Evolutionary conservation across 2,888 invertebrate genomes (phyloP).

Genomic region (Parasteatoda lunata): DNA sequence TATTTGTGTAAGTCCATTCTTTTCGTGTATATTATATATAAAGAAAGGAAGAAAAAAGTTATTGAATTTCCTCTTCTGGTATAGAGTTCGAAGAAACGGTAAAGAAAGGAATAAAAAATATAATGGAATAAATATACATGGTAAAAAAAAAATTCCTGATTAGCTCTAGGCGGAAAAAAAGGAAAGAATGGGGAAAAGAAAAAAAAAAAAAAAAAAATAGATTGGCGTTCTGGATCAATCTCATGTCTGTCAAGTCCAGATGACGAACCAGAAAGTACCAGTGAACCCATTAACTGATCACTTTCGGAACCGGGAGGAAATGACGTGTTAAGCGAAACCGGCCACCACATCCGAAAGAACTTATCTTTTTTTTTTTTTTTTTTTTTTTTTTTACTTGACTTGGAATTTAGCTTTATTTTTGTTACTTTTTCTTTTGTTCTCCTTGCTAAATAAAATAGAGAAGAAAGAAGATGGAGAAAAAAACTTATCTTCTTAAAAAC

Average conservation of each 20-base stretch:
- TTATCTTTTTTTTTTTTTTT: slow-evolving; percentile 47
- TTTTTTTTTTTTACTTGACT: slow-evolving; percentile 25
- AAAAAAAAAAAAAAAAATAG: slow-evolving; percentile 32
- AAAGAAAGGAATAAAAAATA: background rate
- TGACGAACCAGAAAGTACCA: slow-evolving; percentile 64
- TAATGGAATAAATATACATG: background rate
- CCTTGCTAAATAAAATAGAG: too few species aligned
- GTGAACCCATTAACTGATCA: slow-evolving; percentile 68
- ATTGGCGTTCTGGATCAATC: slow-evolving; percentile 63
- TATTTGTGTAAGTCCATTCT: too few species aligned
- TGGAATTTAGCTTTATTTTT: slow-evolving; percentile 6
- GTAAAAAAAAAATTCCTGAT: slow-evolving; percentile 46
- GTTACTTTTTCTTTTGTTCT: slow-evolving; percentile 1
- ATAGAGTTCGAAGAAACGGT: too few species aligned
- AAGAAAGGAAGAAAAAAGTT: too few species aligned
- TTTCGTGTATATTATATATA: too few species aligned
- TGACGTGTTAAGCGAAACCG: slow-evolving; percentile 68
- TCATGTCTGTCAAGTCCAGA: slow-evolving; percentile 67
- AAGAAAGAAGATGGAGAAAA: too few species aligned
- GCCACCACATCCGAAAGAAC: slow-evolving; percentile 63
- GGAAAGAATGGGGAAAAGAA: background rate
- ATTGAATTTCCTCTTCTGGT: too few species aligned
- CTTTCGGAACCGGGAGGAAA: slow-evolving; percentile 68
- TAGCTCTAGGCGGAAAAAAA: slow-evolving; percentile 38
- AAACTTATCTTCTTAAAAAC: slow-evolving; percentile 50